Evolutionary conservation across 2,888 invertebrate genomes (phyloP), one percentile per base, ranked within the genome.

Genomic region (Ichneumon xanthorius): DNA sequence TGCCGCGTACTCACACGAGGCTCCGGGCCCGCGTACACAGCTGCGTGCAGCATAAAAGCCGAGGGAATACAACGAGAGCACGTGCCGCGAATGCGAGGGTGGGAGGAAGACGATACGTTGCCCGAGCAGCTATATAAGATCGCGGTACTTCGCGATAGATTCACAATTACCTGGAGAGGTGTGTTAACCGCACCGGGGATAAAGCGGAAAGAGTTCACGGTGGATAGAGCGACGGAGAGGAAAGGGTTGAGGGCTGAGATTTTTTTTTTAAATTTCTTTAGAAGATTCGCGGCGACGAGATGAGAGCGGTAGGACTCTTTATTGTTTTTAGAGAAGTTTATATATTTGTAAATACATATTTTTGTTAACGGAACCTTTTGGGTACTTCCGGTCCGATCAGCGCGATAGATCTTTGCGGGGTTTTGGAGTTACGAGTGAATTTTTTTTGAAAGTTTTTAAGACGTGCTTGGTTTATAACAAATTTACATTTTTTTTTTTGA

Each of bases 21-120:
- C 30, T 26, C 26, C 76, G 40, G 53, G 67, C 67, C 53, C 55
- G 53, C 67, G 67, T 77, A 26, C 5, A 53, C n/a, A 40, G 16
- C 14, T 67, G 19, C 22, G 67, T 37, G 40, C 50, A 26, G 37
- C 48, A 77, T 67, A 67, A 67, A 65, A 45, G 68, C 33, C 26
- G 65, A 53, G 40, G 22, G 40, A 33, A 61, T 61, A 53, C 53
- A 77, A 16, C 53, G 61, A 33, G 50, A 79, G 55, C 81, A 85
- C 81, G 81, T 88, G 84, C 86, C 72, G 71, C 70, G 65, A 86
- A 78, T 70, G 53, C 76, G 81, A 68, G 84, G 90, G 91, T 91
- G 91, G 92, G 91, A 90, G 90, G 92, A 91, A 91, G 92, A 91
- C 87, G 91, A 90, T 91, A 89, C 89, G 85, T 37, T 63, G 61